Base-by-base conservation (phyloP, 2,113 vertebrate species). In the Rissa tridactyla region DNA sequence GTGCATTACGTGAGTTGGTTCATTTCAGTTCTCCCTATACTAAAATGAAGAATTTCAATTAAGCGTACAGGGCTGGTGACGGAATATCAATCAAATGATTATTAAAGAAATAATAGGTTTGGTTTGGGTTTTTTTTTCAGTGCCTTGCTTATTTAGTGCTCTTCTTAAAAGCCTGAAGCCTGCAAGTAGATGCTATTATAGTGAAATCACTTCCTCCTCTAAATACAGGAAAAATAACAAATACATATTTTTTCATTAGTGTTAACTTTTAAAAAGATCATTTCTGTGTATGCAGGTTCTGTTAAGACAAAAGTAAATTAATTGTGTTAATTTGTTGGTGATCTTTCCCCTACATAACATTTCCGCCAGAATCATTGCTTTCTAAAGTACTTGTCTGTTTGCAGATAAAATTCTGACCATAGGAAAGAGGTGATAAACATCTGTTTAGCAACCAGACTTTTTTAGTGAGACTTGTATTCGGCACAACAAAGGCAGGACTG, bases 1-100 rank as follows among this genome's bases (percentile, higher is more conserved):
- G 2, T 99, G 99, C 82, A 97, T 99, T 93, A 98, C 61, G 99
- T 99, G 98, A 99, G 99, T 91, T 44, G 68, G 14, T 42, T 91
- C 29, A 40, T 86, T 88, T 70, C 64, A 78, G 71, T 82, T 71
- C 73, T 70, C n/a, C 2, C 1, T 26, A 4, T 42, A 15, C 22
- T 42, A 66, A 82, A 79, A 75, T 9, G 10, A 79, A 19, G 25
- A 38, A 15, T 76, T 72, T 66, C 26, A 69, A 11, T 55, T 46
- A 75, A 62, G 16, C 0, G 0, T 51, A 11, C 8, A 16, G 19
- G 27, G 38, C 54, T 72, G 30, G 5, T 79, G 42, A 17, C 44
- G 11, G 38, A 46, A 36, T 84, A 83, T 42, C 40, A 89, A 58
- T 13, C n/a, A 89, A 88, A 61, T 26, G 1, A 3, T 66, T 79